A percentile compares a stretch with the other conserved stretches of the same genome.
phyloP scores from a whole-genome alignment of 2,888 invertebrate genomes.

The Tanaodytes sp. region DNA sequence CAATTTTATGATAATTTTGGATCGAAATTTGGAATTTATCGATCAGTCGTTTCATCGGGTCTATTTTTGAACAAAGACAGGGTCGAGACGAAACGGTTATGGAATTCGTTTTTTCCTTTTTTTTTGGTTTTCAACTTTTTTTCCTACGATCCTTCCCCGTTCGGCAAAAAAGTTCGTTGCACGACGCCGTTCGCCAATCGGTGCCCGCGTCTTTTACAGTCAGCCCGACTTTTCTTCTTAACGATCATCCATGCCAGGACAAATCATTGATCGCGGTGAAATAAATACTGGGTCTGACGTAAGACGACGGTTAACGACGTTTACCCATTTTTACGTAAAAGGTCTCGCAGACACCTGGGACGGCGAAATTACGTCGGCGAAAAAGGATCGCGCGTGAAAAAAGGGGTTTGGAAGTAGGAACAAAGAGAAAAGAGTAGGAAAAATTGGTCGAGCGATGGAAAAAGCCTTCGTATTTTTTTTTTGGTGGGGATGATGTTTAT shows the following conservation, averaged over 20 bases:
- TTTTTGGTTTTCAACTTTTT: conserved; percentile 29
- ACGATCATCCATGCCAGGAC: conserved; percentile 39
- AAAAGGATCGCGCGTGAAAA: conserved; percentile 23
- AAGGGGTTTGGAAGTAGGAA: too few species aligned
- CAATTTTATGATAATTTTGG: too few species aligned
- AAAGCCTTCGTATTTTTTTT: neutral
- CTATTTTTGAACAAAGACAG: too few species aligned
- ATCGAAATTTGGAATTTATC: too few species aligned
- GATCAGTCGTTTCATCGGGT: too few species aligned
- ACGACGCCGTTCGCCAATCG: conserved; percentile 37
- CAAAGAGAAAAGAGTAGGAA: too few species aligned
- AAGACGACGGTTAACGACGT: too few species aligned
- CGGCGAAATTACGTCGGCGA: conserved; percentile 27
- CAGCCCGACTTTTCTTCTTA: conserved; percentile 17
- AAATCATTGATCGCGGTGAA: conserved; percentile 37
- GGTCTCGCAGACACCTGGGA: conserved; percentile 44
- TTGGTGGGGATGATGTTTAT: conserved; percentile 30
- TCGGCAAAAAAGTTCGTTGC: conserved; percentile 55
- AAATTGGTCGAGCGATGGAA: neutral
- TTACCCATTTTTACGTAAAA: conserved; percentile 56
- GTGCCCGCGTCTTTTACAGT: conserved; percentile 34
- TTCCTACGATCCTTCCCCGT: conserved; percentile 33
- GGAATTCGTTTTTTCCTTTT: too few species aligned
- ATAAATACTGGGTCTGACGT: conserved; percentile 31
- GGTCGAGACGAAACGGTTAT: too few species aligned